Base-by-base conservation (phyloP, 64 coral and sea anemone species). In the Trachythela sp. region DNA sequence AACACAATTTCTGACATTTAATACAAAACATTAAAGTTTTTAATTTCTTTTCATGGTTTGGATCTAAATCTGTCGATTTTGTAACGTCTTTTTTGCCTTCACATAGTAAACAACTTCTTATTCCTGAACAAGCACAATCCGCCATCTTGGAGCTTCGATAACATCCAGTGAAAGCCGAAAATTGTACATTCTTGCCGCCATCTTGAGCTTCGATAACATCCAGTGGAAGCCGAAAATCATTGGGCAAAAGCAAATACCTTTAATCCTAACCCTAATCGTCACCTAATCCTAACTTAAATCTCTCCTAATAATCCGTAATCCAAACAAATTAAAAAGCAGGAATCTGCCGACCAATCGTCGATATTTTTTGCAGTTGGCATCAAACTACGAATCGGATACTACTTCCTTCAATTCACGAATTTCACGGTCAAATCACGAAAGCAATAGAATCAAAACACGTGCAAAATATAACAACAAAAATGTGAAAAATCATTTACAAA, bases 81-180 rank as follows among this genome's bases (percentile, higher is more conserved):
- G 77, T 92, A 17, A 18, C 39, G 24, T 41, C 40, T 27, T 22
- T 85, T 20, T 92, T 70, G n/a, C 95, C 38, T 87, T 99, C 93
- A 52, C 96, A 99, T 38, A 95, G 84, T 89, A 95, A 87, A 91
- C 96, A 99, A 83, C 92, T 93, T 48, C 96, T 84, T 48, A 91
- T 88, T 18, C 96, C 96, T 36, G 86, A 87, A 54, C 96, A 99
- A 48, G 77, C 92, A 92, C 91, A 99, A 11, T 26, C 34, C 6
- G 48, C 33, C 35, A 22, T 87, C 37, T 34, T 80, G 15, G 43
- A 42, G 64, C 41, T 24, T 77, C 92, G 48, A 94, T 91, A 91
- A 93, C 93, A 13, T n/a, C 42, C 42, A 45, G 42, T 45, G 15
- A 68, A 68, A 68, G 59, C 59, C 30, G 18, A 68, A 68, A 68